phyloP scores from a whole-genome alignment of 2,797 vertebrate genomes.

The Melanotaenia pygmaea region DNA sequence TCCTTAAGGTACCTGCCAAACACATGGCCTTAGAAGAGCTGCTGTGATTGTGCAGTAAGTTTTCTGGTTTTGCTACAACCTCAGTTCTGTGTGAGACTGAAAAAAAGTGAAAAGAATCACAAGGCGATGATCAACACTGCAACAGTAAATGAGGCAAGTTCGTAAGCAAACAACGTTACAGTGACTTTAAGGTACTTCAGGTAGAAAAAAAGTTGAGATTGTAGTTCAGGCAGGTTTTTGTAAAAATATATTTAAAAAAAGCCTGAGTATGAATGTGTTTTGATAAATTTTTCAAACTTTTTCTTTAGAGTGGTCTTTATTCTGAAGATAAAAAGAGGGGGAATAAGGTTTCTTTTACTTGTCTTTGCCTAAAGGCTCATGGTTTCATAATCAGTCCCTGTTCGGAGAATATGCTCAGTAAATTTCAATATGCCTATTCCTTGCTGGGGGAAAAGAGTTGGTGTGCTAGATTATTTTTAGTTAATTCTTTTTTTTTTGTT shows the following conservation, averaged over 20 bases:
- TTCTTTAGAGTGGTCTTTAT: neutral
- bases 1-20: constrained; percentile 70
- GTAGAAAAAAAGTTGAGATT: neutral
- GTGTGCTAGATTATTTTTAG: neutral
- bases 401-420: neutral
- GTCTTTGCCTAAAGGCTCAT: neutral
- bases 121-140: neutral
- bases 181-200: neutral
- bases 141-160: neutral
- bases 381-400: neutral
- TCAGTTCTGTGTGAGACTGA: constrained; percentile 41
- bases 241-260: neutral
- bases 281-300: neutral
- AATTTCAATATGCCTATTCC: neutral
- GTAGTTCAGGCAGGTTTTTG: neutral
- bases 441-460: neutral
- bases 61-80: constrained; percentile 21
- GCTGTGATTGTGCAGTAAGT: constrained; percentile 12
- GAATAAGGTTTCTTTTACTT: neutral
- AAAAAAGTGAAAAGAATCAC: constrained; percentile 7
- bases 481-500: neutral
- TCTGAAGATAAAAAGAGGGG: neutral
- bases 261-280: neutral
- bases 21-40: constrained; percentile 40
- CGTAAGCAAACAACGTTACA: neutral